These are phyloP conservation scores for Rhinoderma darwinii DNA, from an alignment of 2,113 vertebrate genomes.

Conservation along the genomic window DNA sequence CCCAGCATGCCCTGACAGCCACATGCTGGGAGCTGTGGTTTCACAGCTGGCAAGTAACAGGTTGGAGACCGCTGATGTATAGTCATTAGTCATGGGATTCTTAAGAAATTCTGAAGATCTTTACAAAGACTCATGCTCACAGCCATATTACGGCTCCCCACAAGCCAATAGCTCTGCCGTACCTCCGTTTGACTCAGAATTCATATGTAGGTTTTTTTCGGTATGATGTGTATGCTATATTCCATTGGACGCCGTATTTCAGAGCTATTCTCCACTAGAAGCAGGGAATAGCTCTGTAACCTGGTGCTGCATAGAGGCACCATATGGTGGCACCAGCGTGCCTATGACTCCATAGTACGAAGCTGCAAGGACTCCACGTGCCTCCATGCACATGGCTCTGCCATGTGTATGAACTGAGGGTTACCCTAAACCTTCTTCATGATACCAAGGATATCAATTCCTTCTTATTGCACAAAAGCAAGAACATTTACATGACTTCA, in stretches of 20 bases:
- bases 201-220: no score
- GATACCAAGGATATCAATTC: background rate
- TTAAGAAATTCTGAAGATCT: background rate
- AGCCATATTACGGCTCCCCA: no score
- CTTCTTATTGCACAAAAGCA: background rate
- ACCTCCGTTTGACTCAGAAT: no score
- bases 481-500: background rate
- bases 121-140: background rate
- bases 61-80: background rate
- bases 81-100: background rate
- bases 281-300: no score
- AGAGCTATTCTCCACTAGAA: no score
- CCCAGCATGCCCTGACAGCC: background rate
- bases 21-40: background rate
- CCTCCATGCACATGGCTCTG: background rate
- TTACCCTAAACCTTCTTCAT: background rate
- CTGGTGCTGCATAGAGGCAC: background rate
- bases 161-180: no score
- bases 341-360: background rate
- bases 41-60: background rate
- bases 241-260: no score
- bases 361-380: background rate
- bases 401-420: background rate
- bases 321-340: background rate
- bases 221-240: no score